phyloP scores from a whole-genome alignment of 2,888 invertebrate species.

The Panzeria rudis region DNA sequence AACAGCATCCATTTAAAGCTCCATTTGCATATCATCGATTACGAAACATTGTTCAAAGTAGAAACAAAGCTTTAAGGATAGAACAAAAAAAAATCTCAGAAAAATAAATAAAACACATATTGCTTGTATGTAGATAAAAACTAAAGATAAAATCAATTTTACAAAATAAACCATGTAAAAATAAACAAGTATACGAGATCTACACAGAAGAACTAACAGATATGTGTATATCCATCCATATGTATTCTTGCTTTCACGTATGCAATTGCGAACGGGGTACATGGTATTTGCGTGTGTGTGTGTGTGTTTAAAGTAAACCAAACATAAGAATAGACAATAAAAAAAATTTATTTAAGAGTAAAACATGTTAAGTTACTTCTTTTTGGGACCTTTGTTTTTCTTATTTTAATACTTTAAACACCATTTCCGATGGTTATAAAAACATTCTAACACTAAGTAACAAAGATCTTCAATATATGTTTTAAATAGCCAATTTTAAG shows the following conservation, averaged over 20 bases:
- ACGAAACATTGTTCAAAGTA: conserved; percentile 48
- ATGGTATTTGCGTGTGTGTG: conserved; percentile 4
- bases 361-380: conserved; percentile 49
- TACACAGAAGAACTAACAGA: background rate
- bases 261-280: background rate
- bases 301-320: conserved; percentile 1
- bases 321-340: conserved; percentile 52
- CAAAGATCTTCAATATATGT: too few relatives aligned
- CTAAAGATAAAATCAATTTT: conserved; percentile 64
- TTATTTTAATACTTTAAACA: background rate
- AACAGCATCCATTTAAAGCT: conserved; percentile 57
- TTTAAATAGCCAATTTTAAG: too few relatives aligned
- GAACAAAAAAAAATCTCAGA: background rate
- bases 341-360: conserved; percentile 55
- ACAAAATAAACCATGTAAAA: conserved; percentile 58
- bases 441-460: background rate
- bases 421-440: background rate
- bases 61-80: conserved; percentile 36
- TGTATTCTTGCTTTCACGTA: background rate
- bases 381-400: background rate
- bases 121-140: conserved; percentile 12
- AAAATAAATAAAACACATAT: conserved; percentile 39
- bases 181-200: conserved; percentile 15
- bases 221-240: background rate
- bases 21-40: conserved; percentile 68